phyloP scores from a whole-genome alignment of 2,797 vertebrate genomes.

The Trichosurus vulpecula region DNA sequence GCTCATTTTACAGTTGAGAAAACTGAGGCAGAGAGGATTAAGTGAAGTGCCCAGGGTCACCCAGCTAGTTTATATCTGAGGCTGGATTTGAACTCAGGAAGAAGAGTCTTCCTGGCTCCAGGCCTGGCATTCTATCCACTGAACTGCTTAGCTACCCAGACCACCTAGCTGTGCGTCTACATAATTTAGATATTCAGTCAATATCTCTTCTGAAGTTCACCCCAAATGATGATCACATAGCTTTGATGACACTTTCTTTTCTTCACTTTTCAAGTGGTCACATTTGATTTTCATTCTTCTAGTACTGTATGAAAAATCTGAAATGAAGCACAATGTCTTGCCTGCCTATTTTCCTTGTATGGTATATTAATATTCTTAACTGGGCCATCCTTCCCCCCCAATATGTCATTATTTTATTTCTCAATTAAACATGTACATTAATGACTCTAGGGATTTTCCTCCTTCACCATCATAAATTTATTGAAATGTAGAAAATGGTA shows the following conservation, averaged over 20 bases:
- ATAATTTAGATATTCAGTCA: constrained; percentile 24
- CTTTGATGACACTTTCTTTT: constrained; percentile 12
- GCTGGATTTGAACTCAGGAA: not conserved
- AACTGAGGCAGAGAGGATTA: too few relatives aligned
- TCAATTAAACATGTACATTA: constrained; percentile 49
- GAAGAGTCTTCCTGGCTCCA: not conserved
- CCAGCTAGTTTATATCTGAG: too few relatives aligned
- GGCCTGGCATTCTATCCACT: not conserved
- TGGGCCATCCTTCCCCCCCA: constrained; percentile 33
- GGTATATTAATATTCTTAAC: constrained; percentile 27
- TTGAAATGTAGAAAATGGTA: constrained; percentile 49
- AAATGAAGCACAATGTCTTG: not conserved
- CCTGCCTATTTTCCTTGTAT: constrained; percentile 53
- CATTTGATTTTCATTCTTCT: constrained; percentile 45
- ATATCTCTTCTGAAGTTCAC: constrained; percentile 9
- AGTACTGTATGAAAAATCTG: constrained; percentile 42
- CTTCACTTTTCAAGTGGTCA: constrained; percentile 21
- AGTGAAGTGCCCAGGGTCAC: too few relatives aligned
- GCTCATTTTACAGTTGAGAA: too few relatives aligned
- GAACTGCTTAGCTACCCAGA: not conserved
- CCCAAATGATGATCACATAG: not conserved
- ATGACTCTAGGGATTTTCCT: constrained; percentile 30
- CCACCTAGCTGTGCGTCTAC: constrained; percentile 6
- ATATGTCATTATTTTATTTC: constrained; percentile 35
- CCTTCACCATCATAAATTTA: constrained; percentile 46